phyloP scores from a whole-genome alignment of 2,113 vertebrate genomes.

The Neofelis nebulosa region DNA sequence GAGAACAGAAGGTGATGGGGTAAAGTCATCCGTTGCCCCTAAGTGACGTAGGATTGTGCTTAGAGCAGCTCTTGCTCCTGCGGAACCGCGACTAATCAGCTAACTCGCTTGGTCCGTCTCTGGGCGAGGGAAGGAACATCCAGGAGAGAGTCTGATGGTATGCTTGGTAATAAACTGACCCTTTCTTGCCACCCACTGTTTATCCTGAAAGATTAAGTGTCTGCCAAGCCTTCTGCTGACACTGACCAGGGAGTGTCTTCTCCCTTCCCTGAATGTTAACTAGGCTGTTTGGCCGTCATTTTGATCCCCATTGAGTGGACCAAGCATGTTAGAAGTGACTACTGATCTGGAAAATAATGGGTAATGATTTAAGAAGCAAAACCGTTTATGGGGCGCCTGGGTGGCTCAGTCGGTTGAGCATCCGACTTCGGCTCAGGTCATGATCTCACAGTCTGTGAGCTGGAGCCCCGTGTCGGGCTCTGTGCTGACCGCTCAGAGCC shows the following conservation, averaged over 20 bases:
- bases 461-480: too few relatives aligned
- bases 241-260: neutral
- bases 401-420: too few relatives aligned
- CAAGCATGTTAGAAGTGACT: neutral
- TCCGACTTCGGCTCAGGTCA: too few relatives aligned
- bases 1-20: neutral
- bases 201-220: neutral
- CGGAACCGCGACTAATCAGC: neutral
- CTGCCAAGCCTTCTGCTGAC: neutral
- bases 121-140: neutral
- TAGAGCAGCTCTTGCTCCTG: neutral
- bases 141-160: neutral
- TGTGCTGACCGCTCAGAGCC: too few relatives aligned
- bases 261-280: neutral
- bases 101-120: neutral
- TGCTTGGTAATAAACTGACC: neutral
- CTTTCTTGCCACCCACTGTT: neutral
- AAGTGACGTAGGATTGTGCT: neutral
- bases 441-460: too few relatives aligned
- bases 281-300: neutral
- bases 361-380: slow-evolving; percentile 20
- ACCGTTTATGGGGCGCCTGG: too few relatives aligned
- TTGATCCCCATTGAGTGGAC: neutral
- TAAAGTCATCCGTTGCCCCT: neutral
- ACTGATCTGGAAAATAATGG: neutral